A percentile compares a stretch with the other conserved stretches of the same genome.
Conservation (phyloP, 2,797 vertebrate genomes). For the Sebastes iracundus region DNA sequence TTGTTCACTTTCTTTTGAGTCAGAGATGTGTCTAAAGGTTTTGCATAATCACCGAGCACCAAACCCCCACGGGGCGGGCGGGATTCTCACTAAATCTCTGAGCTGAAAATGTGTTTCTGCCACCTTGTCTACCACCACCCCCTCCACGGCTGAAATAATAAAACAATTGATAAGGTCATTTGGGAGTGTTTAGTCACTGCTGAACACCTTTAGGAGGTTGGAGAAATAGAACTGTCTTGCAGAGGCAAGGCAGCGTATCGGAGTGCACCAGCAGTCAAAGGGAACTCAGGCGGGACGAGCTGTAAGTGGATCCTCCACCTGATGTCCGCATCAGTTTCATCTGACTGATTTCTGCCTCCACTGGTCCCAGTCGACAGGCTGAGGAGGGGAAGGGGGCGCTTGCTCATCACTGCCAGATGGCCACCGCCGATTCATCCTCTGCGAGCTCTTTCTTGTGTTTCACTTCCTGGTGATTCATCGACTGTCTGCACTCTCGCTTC, state of each 20-base stretch:
- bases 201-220: conserved; percentile 67
- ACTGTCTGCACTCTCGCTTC: not conserved
- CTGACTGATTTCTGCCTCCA: conserved; percentile 78
- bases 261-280: conserved; percentile 77
- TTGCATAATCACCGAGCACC: conserved; percentile 57
- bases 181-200: conserved; percentile 79
- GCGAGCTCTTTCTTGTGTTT: conserved; percentile 38
- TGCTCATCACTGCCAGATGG: conserved; percentile 62
- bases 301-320: conserved; percentile 83
- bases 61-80: conserved; percentile 3
- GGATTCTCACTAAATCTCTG: conserved; percentile 48
- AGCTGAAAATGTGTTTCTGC: conserved; percentile 41
- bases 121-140: conserved; percentile 21
- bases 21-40: conserved; percentile 48
- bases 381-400: conserved; percentile 50
- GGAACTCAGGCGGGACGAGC: conserved; percentile 78
- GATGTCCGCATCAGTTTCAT: conserved; percentile 84
- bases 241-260: conserved; percentile 72
- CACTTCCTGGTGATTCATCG: conserved; percentile 46
- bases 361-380: conserved; percentile 66
- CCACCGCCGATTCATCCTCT: conserved; percentile 35
- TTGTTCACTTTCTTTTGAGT: conserved; percentile 37
- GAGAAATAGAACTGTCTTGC: conserved; percentile 80
- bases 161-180: conserved; percentile 79
- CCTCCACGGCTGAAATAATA: conserved; percentile 64